These are phyloP conservation scores for Passerina amoena DNA, from an alignment of 2,113 vertebrate genomes.

Conservation along the genomic window DNA sequence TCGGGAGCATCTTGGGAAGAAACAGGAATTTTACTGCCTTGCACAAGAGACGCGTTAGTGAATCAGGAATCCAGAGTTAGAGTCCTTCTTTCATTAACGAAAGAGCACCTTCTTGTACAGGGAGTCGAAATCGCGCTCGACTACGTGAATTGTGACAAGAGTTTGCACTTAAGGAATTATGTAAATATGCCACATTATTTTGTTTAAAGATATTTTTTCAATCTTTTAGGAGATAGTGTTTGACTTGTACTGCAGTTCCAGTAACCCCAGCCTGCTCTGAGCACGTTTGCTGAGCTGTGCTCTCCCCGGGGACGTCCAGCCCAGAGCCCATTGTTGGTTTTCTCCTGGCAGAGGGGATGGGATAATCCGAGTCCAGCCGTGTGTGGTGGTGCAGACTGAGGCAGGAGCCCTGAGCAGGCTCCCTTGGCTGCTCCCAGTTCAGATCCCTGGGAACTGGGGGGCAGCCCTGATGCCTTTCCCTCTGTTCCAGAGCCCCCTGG, in stretches of 20 bases:
- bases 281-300: constrained; percentile 6
- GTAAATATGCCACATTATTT: constrained; percentile 82
- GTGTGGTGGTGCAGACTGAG: not conserved
- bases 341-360: not conserved
- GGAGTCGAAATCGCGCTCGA: constrained; percentile 68
- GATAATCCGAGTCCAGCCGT: not conserved
- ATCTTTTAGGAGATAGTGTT: constrained; percentile 66
- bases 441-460: not conserved
- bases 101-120: constrained; percentile 83
- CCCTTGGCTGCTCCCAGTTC: not conserved
- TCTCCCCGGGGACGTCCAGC: not conserved
- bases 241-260: constrained; percentile 57
- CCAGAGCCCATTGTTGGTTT: not conserved
- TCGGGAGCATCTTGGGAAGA: constrained; percentile 31
- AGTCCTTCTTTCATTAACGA: constrained; percentile 66
- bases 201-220: constrained; percentile 74
- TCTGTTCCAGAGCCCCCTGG: not conserved
- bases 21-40: constrained; percentile 62
- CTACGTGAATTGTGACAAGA: constrained; percentile 83
- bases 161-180: constrained; percentile 89
- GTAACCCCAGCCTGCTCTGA: constrained; percentile 21
- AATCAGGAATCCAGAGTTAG: constrained; percentile 69
- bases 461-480: not conserved
- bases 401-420: not conserved
- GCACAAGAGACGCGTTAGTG: constrained; percentile 63